Percentiles rank a stretch among this genome's conserved stretches.
Conservation (phyloP, 1,140 invertebrate genomes). For the Sitodiplosis mosellana region DNA sequence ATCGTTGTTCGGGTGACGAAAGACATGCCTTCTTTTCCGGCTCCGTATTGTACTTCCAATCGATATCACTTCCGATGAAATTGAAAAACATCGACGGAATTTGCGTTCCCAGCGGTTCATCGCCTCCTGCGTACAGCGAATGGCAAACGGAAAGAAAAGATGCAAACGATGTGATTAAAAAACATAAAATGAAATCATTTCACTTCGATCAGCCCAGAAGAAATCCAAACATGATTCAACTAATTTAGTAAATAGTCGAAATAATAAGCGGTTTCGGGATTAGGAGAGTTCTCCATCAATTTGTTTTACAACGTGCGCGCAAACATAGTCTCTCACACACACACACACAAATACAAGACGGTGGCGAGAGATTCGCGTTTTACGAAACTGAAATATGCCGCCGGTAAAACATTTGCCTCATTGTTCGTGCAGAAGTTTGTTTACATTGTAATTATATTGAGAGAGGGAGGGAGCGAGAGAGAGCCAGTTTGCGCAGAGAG, state of each 20-base stretch:
- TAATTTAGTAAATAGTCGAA: background rate
- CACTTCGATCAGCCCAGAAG: background rate
- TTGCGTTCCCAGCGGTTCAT: slow-evolving; percentile 66
- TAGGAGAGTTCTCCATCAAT: no score
- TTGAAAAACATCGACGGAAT: slow-evolving; percentile 73
- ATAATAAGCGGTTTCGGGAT: background rate
- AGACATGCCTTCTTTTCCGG: slow-evolving; percentile 69
- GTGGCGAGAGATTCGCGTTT: no score
- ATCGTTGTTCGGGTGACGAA: slow-evolving; percentile 48
- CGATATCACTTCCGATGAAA: slow-evolving; percentile 60
- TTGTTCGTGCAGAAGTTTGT: no score
- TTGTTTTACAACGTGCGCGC: no score
- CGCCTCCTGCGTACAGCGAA: slow-evolving; percentile 40
- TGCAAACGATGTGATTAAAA: background rate
- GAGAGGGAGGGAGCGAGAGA: no score
- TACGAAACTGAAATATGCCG: no score
- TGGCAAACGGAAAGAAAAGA: slow-evolving; percentile 1
- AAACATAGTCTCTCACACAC: no score
- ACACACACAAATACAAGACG: no score
- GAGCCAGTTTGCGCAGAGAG: no score
- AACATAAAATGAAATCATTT: no score
- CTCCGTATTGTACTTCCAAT: slow-evolving; percentile 76
- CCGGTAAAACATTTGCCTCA: no score
- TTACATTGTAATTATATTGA: no score
- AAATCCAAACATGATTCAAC: background rate